A percentile compares a stretch with the other conserved stretches of the same genome.
These are phyloP conservation scores for Petrophora chlorosata DNA, from an alignment of 2,888 invertebrate genomes.

Conservation along the genomic window DNA sequence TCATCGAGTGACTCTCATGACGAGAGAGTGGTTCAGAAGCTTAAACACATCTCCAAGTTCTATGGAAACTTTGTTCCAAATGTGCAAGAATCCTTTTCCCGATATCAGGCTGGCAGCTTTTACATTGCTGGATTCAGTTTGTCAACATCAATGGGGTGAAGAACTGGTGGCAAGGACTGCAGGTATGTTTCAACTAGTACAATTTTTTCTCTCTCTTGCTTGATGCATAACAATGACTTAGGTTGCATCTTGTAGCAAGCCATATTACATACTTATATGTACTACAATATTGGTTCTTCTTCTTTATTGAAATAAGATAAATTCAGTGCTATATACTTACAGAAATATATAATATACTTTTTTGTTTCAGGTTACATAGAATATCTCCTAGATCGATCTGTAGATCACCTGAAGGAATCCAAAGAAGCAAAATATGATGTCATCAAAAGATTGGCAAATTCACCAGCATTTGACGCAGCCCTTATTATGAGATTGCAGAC, in stretches of 20 bases:
- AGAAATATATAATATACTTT: no score
- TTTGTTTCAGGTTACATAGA: constrained; percentile 87
- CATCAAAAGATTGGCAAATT: constrained; percentile 84
- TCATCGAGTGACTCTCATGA: constrained; percentile 76
- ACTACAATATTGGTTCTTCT: no score
- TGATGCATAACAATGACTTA: no score
- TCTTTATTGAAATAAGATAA: no score
- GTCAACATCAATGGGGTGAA: constrained; percentile 91
- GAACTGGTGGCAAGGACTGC: constrained; percentile 87
- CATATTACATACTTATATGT: no score
- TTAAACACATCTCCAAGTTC: constrained; percentile 69
- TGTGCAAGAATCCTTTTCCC: constrained; percentile 91
- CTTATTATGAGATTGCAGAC: constrained; percentile 85
- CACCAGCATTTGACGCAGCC: constrained; percentile 84
- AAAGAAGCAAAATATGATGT: constrained; percentile 91
- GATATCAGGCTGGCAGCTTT: constrained; percentile 90
- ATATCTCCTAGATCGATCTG: constrained; percentile 89
- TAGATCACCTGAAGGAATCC: constrained; percentile 87
- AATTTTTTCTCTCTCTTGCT: no score
- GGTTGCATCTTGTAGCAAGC: no score
- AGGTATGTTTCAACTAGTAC: constrained; percentile 61
- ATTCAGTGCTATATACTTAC: no score
- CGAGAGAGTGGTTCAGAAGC: constrained; percentile 78
- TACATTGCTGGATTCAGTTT: constrained; percentile 86
- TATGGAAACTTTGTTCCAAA: constrained; percentile 84